Conservation (phyloP, 2,797 vertebrate genomes). For the Lagodon rhomboides region DNA sequence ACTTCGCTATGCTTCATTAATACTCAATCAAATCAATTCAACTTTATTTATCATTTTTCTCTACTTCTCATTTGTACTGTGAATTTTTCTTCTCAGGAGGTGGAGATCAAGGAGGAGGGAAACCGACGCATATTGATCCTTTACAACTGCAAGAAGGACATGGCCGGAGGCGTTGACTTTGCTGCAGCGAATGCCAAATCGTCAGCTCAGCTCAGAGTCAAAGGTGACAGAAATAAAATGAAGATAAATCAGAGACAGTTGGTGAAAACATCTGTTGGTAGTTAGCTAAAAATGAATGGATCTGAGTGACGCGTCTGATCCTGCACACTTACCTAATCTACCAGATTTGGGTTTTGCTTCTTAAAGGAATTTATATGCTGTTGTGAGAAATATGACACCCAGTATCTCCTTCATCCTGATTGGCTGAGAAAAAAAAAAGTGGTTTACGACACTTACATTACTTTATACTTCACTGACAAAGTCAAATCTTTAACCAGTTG, state of each 20-base stretch:
- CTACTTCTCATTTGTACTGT: background rate
- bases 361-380: background rate
- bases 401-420: background rate
- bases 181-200: constrained; percentile 96
- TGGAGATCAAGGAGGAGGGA: constrained; percentile 97
- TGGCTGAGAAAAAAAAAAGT: background rate
- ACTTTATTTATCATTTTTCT: background rate
- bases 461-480: background rate
- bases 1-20: background rate
- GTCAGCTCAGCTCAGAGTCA: constrained; percentile 95
- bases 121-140: constrained; percentile 90
- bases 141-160: constrained; percentile 92
- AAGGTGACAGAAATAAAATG: constrained; percentile 84
- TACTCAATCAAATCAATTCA: background rate
- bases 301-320: background rate
- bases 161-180: constrained; percentile 94
- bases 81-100: constrained; percentile 86
- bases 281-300: background rate
- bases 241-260: background rate
- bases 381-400: background rate
- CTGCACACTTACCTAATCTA: background rate
- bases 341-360: background rate
- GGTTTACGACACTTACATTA: background rate
- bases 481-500: background rate
- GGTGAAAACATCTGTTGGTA: background rate